phyloP scores from a whole-genome alignment of 2,113 vertebrate genomes.

The Aix galericulata region DNA sequence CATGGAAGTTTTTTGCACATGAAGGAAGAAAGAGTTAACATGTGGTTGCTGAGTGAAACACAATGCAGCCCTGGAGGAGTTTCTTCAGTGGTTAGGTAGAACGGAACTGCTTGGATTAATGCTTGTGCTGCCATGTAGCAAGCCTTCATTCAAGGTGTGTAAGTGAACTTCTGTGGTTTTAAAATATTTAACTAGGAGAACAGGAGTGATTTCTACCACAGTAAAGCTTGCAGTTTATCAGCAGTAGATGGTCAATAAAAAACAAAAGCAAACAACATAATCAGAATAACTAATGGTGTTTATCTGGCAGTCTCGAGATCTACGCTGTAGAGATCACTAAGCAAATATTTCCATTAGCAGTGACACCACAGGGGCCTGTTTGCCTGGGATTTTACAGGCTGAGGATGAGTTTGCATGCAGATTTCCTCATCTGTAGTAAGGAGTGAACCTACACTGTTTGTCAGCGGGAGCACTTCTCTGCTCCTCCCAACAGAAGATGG shows the following conservation, averaged over 20 bases:
- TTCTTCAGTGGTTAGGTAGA: not conserved
- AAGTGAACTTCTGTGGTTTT: not conserved
- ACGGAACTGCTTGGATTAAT: not conserved
- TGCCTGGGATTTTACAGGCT: not conserved
- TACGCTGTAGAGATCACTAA: not conserved
- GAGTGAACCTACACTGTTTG: not conserved
- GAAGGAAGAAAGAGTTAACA: not conserved
- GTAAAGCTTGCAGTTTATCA: not conserved
- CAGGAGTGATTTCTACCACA: not conserved
- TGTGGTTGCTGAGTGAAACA: accelerated
- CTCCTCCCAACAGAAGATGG: not conserved
- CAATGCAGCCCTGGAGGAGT: not conserved
- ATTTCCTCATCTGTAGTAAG: not conserved
- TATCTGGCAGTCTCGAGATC: not conserved
- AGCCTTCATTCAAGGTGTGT: not conserved
- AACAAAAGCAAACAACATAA: not conserved
- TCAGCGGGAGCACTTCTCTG: not conserved
- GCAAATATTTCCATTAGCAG: not conserved
- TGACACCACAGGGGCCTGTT: not conserved
- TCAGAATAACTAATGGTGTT: accelerated
- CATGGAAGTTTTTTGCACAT: accelerated
- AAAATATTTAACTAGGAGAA: not conserved
- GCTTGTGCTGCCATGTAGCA: not conserved
- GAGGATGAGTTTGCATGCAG: not conserved
- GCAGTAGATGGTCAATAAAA: not conserved